Evolutionary conservation across 2,888 invertebrate genomes (phyloP).

Genomic region (Troides oblongomaculatus): DNA sequence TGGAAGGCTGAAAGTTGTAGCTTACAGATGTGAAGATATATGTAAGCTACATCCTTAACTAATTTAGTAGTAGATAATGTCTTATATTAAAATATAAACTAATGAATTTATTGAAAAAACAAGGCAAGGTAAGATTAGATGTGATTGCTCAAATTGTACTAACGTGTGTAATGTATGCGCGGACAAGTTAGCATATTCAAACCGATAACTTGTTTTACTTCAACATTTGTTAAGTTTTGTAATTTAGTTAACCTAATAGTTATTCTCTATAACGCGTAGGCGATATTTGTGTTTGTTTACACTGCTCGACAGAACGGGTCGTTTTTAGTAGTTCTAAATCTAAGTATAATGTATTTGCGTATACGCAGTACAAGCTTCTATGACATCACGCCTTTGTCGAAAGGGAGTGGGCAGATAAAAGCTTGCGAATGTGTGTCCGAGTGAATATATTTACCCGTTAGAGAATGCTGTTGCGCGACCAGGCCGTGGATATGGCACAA

Average conservation of each 20-base stretch:
- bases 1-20: no score
- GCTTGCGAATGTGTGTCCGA: conserved; percentile 53
- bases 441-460: conserved; percentile 46
- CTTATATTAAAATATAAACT: not conserved
- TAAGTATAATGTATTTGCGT: conserved; percentile 31
- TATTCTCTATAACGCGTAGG: conserved; percentile 26
- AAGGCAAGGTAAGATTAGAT: not conserved
- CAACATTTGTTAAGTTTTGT: conserved; percentile 9
- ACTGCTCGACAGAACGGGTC: conserved; percentile 3
- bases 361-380: conserved; percentile 49
- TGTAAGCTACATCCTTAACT: not conserved
- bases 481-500: conserved; percentile 30
- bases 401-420: conserved; percentile 70
- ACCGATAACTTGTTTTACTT: conserved; percentile 3
- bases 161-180: conserved; percentile 8
- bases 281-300: conserved; percentile 24
- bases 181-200: not conserved
- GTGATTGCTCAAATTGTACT: not conserved
- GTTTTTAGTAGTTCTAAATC: conserved; percentile 31
- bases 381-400: conserved; percentile 74
- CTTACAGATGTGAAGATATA: not conserved
- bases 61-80: not conserved
- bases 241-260: conserved; percentile 6
- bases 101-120: not conserved
- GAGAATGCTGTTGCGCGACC: conserved; percentile 16